These are phyloP conservation scores for Hydrocynus forskahlii DNA, from an alignment of 2,797 vertebrate genomes.

Conservation along the genomic window DNA sequence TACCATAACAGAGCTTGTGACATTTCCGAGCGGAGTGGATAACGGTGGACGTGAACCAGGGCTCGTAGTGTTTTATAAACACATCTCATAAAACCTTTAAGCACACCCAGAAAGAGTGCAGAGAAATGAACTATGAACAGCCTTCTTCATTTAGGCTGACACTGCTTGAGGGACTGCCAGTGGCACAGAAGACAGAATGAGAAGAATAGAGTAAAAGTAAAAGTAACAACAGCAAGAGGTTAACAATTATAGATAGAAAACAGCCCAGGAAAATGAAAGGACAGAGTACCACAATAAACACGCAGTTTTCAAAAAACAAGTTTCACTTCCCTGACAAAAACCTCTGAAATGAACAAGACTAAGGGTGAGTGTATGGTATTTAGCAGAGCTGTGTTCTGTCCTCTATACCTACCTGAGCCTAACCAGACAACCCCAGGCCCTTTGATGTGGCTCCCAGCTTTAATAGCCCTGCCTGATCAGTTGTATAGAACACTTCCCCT, in stretches of 20 bases:
- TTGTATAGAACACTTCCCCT: constrained; percentile 84
- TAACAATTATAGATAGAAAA: background rate
- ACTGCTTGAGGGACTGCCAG: background rate
- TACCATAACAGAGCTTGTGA: constrained; percentile 51
- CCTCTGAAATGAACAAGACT: constrained; percentile 3
- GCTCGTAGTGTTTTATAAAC: constrained; percentile 38
- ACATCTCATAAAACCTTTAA: constrained; percentile 34
- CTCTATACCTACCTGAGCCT: constrained; percentile 70
- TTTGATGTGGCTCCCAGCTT: constrained; percentile 86
- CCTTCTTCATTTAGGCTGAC: constrained; percentile 13
- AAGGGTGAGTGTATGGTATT: constrained; percentile 32
- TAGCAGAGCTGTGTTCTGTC: constrained; percentile 74
- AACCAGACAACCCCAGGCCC: constrained; percentile 80
- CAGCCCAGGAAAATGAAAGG: background rate
- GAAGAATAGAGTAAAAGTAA: too few species aligned
- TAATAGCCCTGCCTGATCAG: constrained; percentile 83
- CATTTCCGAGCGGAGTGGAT: constrained; percentile 17
- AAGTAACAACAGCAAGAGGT: background rate
- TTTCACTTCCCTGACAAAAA: background rate
- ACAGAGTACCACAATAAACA: background rate
- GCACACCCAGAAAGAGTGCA: constrained; percentile 20
- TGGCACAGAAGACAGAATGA: background rate
- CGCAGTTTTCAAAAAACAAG: background rate
- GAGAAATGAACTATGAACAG: constrained; percentile 33
- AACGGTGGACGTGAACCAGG: constrained; percentile 34